Evolutionary conservation across 2,888 invertebrate genomes (phyloP), one percentile per base, ranked within the genome.

Genomic region (Idaea dimidiata): DNA sequence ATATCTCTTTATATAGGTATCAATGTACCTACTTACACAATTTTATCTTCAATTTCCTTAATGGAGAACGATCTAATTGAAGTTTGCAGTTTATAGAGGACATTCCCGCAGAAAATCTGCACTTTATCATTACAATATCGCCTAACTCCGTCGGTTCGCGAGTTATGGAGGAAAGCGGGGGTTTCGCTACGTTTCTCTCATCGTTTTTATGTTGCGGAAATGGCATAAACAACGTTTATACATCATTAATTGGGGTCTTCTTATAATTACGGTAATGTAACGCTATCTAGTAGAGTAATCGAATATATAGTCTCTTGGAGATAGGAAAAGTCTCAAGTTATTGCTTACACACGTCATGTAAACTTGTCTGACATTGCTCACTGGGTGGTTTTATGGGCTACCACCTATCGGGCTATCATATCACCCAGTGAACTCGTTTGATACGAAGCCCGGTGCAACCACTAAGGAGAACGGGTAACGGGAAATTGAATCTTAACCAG

Each of bases 111-210:
- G 59, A 68, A 69, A 69, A 71, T 69, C 71, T 68, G 69, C 68
- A 71, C 69, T 71, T 71, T 69, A 71, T 71, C 71, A 71, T 69
- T 64, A 63, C 63, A 69, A 66, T 71, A 71, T 71, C 71, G 69
- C 63, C 65, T 55, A 60, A 69, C 68, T 68, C 68, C 66, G 67
- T 69, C 71, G 69, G 62, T 63, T 62, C 65, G 62, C 60, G 66
- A 71, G 68, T 71, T 71, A 69, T 69, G 66, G 65, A 63, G 58
- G 61, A 66, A 69, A 64, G 66, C 67, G 62, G 61, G 65, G 64
- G 67, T 66, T 66, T 65, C 63, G 65, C 66, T 64, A 67, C 64
- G 62, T 62, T 24, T 69, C 65, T 62, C 59, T 59, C 61, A 63
- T 59, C 60, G 54, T 68, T 70, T 71, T 69, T 66, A 63, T 66